These are phyloP conservation scores for Platorchestia sp. DNA, from an alignment of 1,140 invertebrate genomes.

Conservation along the genomic window DNA sequence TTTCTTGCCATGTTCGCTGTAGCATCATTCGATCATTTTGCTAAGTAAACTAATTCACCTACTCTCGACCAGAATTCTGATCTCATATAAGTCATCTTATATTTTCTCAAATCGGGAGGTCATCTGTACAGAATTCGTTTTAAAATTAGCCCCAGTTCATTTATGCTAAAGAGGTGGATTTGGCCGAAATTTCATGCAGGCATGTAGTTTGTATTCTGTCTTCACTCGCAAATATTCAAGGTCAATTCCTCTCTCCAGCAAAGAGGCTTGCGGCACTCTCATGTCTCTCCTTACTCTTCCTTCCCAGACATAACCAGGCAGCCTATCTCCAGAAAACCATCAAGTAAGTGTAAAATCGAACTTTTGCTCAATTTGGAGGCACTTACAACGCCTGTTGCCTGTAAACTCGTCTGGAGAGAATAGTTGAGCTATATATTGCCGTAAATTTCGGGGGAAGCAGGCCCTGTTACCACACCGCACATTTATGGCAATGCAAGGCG, in stretches of 20 bases:
- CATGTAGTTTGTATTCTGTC: neutral
- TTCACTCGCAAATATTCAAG: neutral
- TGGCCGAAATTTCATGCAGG: neutral
- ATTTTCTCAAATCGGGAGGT: too few relatives aligned
- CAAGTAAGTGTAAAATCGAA: neutral
- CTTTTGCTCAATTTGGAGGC: neutral
- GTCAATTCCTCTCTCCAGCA: neutral
- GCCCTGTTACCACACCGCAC: slow-evolving; percentile 15
- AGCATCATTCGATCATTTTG: too few relatives aligned
- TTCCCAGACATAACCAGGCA: neutral
- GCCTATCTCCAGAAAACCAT: neutral
- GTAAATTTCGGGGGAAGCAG: neutral
- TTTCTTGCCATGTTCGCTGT: too few relatives aligned
- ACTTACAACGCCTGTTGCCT: neutral
- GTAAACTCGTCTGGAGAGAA: slow-evolving; percentile 11
- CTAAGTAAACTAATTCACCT: too few relatives aligned
- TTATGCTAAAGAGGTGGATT: neutral
- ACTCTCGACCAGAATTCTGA: too few relatives aligned
- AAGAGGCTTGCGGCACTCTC: neutral
- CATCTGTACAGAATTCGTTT: neutral
- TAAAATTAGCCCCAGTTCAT: neutral
- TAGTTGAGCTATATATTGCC: neutral
- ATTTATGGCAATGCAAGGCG: slow-evolving; percentile 14
- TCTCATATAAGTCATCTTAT: too few relatives aligned
- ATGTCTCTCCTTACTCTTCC: neutral